Base-by-base conservation (phyloP, 2,113 vertebrate species). In the Anseranas semipalmata region DNA sequence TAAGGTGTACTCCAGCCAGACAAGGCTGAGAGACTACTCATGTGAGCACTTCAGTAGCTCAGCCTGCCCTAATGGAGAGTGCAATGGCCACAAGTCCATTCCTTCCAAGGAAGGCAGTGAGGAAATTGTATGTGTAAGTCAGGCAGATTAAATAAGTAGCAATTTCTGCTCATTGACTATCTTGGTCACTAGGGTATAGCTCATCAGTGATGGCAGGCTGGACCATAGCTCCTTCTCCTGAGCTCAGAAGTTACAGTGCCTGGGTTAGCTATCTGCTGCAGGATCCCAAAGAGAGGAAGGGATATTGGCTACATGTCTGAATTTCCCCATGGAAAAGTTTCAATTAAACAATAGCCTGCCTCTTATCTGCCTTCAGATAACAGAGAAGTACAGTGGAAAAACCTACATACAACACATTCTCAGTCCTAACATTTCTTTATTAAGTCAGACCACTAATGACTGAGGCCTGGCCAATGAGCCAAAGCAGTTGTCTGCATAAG, bases 61-160 rank as follows among this genome's bases (percentile, higher is more conserved):
- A 1, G 2, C 62, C 28, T 71, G 22, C n/a, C 24, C 17, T 0
- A 0, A 6, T 63, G 56, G 30, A 89, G 27, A 81, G 9, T 0
- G 0, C 18, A 63, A 10, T 8, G 18, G 70, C 6, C 35, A 28
- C 5, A 11, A 20, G 27, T 20, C 25, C 27, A 10, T 59, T 74
- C 14, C 15, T 41, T 52, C 35, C 21, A 50, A 85, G 33, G 22
- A 85, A 58, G 20, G 9, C 17, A 68, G 53, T 60, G n/a, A 39
- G 71, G 81, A 72, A 21, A 3, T 12, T 75, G 3, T 11, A 16
- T 11, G 8, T 66, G 15, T 35, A 90, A 84, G 5, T 33, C 65
- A 67, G 22, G 11, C 8, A 89, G 37, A 72, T 65, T 22, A 75
- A 87, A 89, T 28, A 33, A 85, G 37, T 46, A 45, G 13, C 11